Evolutionary conservation across 2,888 invertebrate genomes (phyloP).

Genomic region (Lamellibrachia columna): DNA sequence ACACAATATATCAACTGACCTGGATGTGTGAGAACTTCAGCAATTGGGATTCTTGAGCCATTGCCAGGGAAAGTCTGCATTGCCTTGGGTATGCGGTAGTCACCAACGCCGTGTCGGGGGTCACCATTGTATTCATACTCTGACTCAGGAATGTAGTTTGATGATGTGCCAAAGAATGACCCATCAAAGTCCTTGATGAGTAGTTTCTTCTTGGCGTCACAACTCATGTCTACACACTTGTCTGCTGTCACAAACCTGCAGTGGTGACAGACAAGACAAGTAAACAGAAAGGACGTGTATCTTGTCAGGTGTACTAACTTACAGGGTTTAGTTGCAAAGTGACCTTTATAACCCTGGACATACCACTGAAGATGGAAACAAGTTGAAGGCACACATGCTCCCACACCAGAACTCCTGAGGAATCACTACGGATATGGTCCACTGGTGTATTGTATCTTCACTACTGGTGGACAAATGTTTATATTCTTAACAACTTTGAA

Average conservation of each 20-base stretch:
- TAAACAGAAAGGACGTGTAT: neutral
- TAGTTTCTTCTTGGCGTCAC: slow-evolving; percentile 61
- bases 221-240: slow-evolving; percentile 65
- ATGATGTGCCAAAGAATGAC: slow-evolving; percentile 45
- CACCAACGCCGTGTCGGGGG: slow-evolving; percentile 55
- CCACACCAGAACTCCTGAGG: no score
- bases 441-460: no score
- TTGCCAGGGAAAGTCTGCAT: slow-evolving; percentile 46
- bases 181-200: slow-evolving; percentile 58
- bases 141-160: slow-evolving; percentile 47
- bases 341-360: no score
- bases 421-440: no score
- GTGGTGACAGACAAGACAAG: no score
- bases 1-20: neutral
- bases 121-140: slow-evolving; percentile 59
- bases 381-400: no score
- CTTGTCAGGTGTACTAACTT: neutral
- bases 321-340: no score
- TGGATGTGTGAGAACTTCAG: neutral
- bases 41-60: neutral
- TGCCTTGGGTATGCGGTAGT: slow-evolving; percentile 60
- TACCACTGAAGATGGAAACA: no score
- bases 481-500: no score
- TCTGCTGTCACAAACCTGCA: no score
- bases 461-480: no score